phyloP scores from a whole-genome alignment of 2,888 invertebrate species.

The Philopedon plagiatum region DNA sequence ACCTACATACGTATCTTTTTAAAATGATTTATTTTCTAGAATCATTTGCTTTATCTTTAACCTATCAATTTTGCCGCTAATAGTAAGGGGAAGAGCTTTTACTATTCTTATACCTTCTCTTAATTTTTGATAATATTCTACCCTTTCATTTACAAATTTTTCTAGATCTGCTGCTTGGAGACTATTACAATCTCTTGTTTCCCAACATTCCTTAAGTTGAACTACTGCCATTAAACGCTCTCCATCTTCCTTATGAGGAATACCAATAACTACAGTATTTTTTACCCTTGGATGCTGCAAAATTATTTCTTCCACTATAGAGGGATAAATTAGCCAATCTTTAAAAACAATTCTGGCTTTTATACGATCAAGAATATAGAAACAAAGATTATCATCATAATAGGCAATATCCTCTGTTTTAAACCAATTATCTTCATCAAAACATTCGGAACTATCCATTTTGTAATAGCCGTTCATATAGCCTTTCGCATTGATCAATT shows the following conservation, averaged over 20 bases:
- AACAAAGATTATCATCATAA: constrained; percentile 37
- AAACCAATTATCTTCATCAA: constrained; percentile 35
- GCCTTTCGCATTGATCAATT: background rate
- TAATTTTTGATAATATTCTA: constrained; percentile 4
- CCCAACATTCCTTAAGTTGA: constrained; percentile 12
- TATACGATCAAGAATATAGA: constrained; percentile 25
- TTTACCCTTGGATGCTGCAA: constrained; percentile 20
- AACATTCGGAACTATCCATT: constrained; percentile 1
- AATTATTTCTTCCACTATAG: constrained; percentile 21
- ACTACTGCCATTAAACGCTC: constrained; percentile 33
- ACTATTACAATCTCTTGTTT: background rate
- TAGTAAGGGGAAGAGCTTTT: constrained; percentile 1
- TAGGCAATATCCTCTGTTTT: constrained; percentile 34
- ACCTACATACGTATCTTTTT: too few species aligned
- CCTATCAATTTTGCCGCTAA: constrained; percentile 11
- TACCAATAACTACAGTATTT: constrained; percentile 35
- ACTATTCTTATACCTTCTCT: constrained; percentile 13
- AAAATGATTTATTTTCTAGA: background rate
- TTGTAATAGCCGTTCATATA: constrained; percentile 25
- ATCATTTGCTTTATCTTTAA: constrained; percentile 11
- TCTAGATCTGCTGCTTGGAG: background rate
- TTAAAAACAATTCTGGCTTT: constrained; percentile 27
- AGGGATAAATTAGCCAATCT: constrained; percentile 34
- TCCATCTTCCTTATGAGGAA: constrained; percentile 23
- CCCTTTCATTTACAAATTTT: constrained; percentile 10